phyloP scores from a whole-genome alignment of 1,140 invertebrate genomes.

The Plectrocnemia conspersa region DNA sequence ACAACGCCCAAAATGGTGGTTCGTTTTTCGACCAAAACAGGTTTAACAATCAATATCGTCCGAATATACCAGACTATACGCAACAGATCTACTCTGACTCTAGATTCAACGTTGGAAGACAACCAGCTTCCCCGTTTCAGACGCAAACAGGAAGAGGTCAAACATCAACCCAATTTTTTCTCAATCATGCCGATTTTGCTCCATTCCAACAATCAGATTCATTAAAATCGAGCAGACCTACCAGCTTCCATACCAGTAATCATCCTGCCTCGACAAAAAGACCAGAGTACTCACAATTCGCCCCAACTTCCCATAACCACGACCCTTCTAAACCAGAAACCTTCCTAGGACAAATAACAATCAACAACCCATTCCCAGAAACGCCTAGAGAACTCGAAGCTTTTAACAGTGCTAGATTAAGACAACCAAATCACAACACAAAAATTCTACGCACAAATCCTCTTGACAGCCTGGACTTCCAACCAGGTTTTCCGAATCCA shows the following conservation, averaged over 20 bases:
- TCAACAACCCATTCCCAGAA: slow-evolving; percentile 49
- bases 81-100: slow-evolving; percentile 22
- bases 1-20: slow-evolving; percentile 2
- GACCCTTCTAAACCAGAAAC: slow-evolving; percentile 55
- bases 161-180: slow-evolving; percentile 44
- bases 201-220: slow-evolving; percentile 31
- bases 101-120: slow-evolving; percentile 36
- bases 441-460: slow-evolving; percentile 19
- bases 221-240: slow-evolving; percentile 44
- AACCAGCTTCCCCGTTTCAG: slow-evolving; percentile 46
- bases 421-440: slow-evolving; percentile 18
- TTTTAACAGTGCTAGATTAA: slow-evolving; percentile 27
- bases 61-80: slow-evolving; percentile 13
- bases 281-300: slow-evolving; percentile 46
- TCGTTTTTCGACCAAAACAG: slow-evolving; percentile 28
- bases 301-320: slow-evolving; percentile 46
- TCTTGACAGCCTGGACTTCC: slow-evolving; percentile 23
- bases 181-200: slow-evolving; percentile 47
- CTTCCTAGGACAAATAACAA: slow-evolving; percentile 55
- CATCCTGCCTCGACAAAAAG: slow-evolving; percentile 49
- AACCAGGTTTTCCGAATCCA: slow-evolving; percentile 39
- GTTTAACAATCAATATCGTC: slow-evolving; percentile 27
- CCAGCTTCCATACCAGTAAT: slow-evolving; percentile 44
- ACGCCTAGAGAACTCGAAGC: slow-evolving; percentile 26
- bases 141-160: slow-evolving; percentile 48